Base-by-base conservation (phyloP, 1,140 invertebrate species). In the Drosophila suzukii region DNA sequence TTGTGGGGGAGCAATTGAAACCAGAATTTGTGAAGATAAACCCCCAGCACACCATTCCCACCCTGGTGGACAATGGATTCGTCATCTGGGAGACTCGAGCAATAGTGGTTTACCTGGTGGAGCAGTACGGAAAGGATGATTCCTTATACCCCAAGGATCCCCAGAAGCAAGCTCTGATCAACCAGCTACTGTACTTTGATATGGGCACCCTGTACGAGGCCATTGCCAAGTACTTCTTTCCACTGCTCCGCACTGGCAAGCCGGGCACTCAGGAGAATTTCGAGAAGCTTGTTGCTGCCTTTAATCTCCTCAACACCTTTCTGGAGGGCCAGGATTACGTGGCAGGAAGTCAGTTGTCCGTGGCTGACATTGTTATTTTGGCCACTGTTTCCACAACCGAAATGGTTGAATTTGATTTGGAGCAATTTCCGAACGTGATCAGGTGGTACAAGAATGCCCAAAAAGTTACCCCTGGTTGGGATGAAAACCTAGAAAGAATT, bases 161-260 rank as follows among this genome's bases (percentile, higher is more conserved):
- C 0, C 80, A 93, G 41, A 84, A 94, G 44, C 93, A 95, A 36
- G 96, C 96, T 0, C 0, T 96, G 0, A 94, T 97, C 3, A 95
- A 97, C 84, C 95, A 96, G 72, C 93, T 95, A 54, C 91, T 97
- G 1, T 95, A 95, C 78, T 97, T 97, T 78, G 96, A 97, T 75
- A 89, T 94, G 65, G 95, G 94, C 24, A 94, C 93, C 1, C 91
- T 97, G 2, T 96, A 95, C 90, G 93, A 94, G 17, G 88, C 94
- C 20, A 94, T 95, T 46, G 73, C 63, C 5, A 93, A 94, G 4
- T 94, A 93, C 75, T 95, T 97, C 95, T 96, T 95, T 77, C 95
- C 95, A 41, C 93, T 94, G 58, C 63, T 96, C 0, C 95, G 96
- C 63, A 93, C 74, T 3, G 94, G 94, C 55, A 94, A 92, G 2